These are phyloP conservation scores for Osmerus eperlanus DNA, from an alignment of 2,113 vertebrate genomes.

Conservation along the genomic window DNA sequence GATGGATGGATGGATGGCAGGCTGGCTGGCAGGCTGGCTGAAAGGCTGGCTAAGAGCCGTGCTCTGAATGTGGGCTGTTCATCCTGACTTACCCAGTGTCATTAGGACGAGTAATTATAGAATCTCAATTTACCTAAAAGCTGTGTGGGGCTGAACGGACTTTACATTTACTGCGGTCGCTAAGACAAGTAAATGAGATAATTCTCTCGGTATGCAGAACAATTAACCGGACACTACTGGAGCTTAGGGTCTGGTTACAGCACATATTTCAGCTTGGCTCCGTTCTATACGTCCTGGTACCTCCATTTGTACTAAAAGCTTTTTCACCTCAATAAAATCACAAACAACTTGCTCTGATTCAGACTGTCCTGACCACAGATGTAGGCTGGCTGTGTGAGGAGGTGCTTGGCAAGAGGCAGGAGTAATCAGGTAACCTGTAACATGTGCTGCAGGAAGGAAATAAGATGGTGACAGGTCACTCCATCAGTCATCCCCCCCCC, in stretches of 20 bases:
- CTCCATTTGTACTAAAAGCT: neutral
- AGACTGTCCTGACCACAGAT: neutral
- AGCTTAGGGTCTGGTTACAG: conserved; percentile 30
- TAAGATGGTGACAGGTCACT: conserved; percentile 43
- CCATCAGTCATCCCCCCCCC: conserved; percentile 26
- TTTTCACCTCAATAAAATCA: neutral
- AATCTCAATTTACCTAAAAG: neutral
- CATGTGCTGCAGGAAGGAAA: conserved; percentile 7
- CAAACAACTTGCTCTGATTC: neutral
- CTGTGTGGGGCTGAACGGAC: conserved; percentile 5
- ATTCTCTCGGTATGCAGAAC: conserved; percentile 18
- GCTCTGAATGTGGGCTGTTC: too few relatives aligned
- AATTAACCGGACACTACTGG: conserved; percentile 11
- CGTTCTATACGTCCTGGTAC: neutral
- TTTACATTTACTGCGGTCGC: conserved; percentile 9
- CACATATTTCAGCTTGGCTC: conserved; percentile 6
- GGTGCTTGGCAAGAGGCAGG: conserved; percentile 11
- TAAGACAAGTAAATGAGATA: conserved; percentile 26
- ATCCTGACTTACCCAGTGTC: neutral
- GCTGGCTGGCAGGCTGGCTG: too few relatives aligned
- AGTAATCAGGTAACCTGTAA: conserved; percentile 8
- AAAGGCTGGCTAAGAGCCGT: too few relatives aligned
- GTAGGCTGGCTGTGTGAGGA: neutral
- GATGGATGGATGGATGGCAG: too few relatives aligned
- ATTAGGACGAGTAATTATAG: conserved; percentile 9